Evolutionary conservation across 2,888 invertebrate species (phyloP), one percentile per base, ranked within the genome.

Genomic region (Tipula vernalis): DNA sequence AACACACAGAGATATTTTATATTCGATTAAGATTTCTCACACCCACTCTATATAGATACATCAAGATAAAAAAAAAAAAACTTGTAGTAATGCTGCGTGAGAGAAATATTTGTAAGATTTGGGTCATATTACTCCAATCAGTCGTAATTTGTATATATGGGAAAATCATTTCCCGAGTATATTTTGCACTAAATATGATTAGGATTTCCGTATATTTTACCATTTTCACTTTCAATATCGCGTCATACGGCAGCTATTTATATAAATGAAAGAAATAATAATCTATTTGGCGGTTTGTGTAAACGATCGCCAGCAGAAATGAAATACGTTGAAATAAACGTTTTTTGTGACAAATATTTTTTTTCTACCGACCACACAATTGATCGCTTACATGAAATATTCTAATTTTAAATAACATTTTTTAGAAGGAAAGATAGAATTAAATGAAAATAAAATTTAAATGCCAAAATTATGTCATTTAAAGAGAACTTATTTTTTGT

Each of bases 391-490:
- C 71, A 28, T 71, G 71, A 28, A 28, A 28, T 71, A 71, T 71
- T 71, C 71, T 71, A 71, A 71, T 71, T 71, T 71, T 71, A 28
- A 71, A 51, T 15, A 51, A 51, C 0, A 3, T 51, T 15, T 71
- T 71, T 71, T 28, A 5, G 18, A 71, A 71, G 71, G 71, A 71
- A 71, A 71, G 71, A 71, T 71, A 71, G 71, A 71, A 71, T 71
- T 71, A 71, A 71, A 71, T 71, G 28, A 71, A 71, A 71, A 71
- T 71, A 71, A 71, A 71, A 71, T 71, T 71, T 71, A 71, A 71
- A 71, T 71, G 71, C 71, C 71, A 71, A 71, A 71, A 71, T 71
- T 71, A 71, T 71, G 71, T 71, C 71, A 71, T 71, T 71, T 71
- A 71, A 71, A 71, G 71, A 71, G 71, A 71, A 71, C 71, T 71